phyloP scores from a whole-genome alignment of 1,140 invertebrate species.

The Belonocnema kinseyi region DNA sequence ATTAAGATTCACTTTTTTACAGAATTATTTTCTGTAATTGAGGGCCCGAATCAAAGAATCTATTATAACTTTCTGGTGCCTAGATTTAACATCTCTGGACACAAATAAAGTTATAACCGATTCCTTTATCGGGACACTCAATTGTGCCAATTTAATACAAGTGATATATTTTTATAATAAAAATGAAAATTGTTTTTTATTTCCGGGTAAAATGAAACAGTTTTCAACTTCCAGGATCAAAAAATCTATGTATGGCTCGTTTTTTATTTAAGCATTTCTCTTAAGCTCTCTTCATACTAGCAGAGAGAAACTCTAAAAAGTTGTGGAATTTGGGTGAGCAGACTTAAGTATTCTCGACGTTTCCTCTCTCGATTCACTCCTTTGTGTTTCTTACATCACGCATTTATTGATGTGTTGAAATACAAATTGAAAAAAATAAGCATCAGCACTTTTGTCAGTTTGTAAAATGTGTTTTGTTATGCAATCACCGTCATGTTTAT shows the following conservation, averaged over 20 bases:
- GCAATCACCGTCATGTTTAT: conserved; percentile 40
- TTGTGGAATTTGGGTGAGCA: conserved; percentile 55
- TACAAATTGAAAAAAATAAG: conserved; percentile 22
- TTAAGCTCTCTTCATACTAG: conserved; percentile 30
- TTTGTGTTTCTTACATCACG: conserved; percentile 1
- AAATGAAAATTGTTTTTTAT: neutral
- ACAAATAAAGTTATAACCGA: too few species aligned
- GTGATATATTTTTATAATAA: neutral
- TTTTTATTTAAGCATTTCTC: conserved; percentile 37
- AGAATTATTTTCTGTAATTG: too few species aligned
- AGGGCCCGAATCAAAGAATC: too few species aligned
- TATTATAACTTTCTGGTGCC: too few species aligned
- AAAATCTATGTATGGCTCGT: neutral
- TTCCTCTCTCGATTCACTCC: neutral
- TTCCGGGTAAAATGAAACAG: neutral
- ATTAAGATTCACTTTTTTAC: neutral
- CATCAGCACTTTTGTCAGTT: neutral
- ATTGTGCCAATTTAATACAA: too few species aligned
- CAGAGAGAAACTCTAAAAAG: conserved; percentile 36
- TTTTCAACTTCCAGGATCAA: conserved; percentile 6
- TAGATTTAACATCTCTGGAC: too few species aligned
- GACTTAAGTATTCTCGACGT: conserved; percentile 40
- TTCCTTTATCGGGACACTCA: too few species aligned
- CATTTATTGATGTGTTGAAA: neutral
- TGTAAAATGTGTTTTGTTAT: neutral